Evolutionary conservation across 2,888 invertebrate species (phyloP), one percentile per base, ranked within the genome.

Genomic region (Kuschelorhynchus macadamiae): DNA sequence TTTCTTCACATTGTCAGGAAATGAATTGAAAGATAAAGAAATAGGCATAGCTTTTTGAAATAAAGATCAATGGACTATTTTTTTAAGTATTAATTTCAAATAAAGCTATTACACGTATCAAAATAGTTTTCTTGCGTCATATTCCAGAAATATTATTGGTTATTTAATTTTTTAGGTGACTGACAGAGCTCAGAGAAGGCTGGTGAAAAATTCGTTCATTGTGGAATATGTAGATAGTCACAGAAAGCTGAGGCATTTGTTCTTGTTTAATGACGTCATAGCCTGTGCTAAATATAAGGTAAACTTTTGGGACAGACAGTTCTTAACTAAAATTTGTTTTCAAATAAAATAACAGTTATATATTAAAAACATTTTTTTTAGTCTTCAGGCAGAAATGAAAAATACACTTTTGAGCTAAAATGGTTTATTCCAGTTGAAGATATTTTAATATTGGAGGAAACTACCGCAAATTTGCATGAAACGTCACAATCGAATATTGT

Each of bases 261-360:
- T 97, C 84, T 88, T 97, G 14, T 97, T 97, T 83, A 96, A 95
- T 80, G 97, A 97, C 82, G 93, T 96, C 50, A 92, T 97, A 75
- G 95, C 97, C 57, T 97, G 97, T 85, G 96, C 97, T 77, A 97
- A 95, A 86, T 95, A 95, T 80, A 95, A 96, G 88, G 90, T 83
- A 76, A 76, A n/a, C n/a, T n/a, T n/a, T n/a, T n/a, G n/a, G n/a
- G n/a, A n/a, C n/a, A n/a, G n/a, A n/a, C n/a, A 71, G 64, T 12
- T 44, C 2, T 56, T 16, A 44, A 17, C 17, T 32, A 7, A 11
- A 3, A n/a, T n/a, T 36, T 3, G 12, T 14, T 5, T 21, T 8
- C 14, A n/a, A n/a, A n/a, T n/a, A n/a, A n/a, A n/a, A n/a, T n/a
- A n/a, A n/a, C n/a, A n/a, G n/a, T n/a, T n/a, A n/a, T n/a, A n/a